Evolutionary conservation across 2,113 vertebrate genomes (phyloP), one percentile per base, ranked within the genome.

Genomic region (Dasypus novemcinctus): DNA sequence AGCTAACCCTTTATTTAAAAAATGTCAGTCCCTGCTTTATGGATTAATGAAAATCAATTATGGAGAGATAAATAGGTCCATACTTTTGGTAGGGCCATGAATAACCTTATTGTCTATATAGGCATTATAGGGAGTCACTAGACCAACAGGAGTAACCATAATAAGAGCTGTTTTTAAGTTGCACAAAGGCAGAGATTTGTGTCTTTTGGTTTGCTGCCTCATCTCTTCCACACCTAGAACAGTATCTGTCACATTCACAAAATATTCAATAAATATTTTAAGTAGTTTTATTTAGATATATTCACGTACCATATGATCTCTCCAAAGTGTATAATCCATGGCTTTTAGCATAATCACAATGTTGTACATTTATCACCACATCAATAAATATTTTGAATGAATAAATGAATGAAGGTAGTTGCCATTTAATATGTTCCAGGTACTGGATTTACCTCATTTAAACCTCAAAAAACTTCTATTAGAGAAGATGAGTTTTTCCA

Each of bases 371-470:
- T 11, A 49, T 49, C 46, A 49, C 46, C 46, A 49, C 8, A 49
- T 49, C 46, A 49, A 49, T 49, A 49, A 89, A 25, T 86, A 75
- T 69, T 86, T 71, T 79, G 29, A 83, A 36, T 78, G 33, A 75
- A 57, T 49, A 15, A 54, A 25, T 87, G 38, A 87, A 74, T 46
- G 52, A 84, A 90, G 20, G 36, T 72, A 82, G 59, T 68, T 31
- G 75, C 20, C 4, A 49, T 72, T 92, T 68, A 79, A 52, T 54
- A 49, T 80, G 15, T 68, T 79, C 41, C 41, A 72, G n/a, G n/a
- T 46, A 59, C 57, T 79, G 6, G 20, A 41, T 57, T 92, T 25
- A 80, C 92, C 86, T 76, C 36, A 87, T n/a, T 95, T 95, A 43
- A 90, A 63, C 49, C 18, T 90, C 21, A 74, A 21, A 92, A 59